Percentiles rank a stretch among this genome's conserved stretches.
These are phyloP conservation scores for Carollia perspicillata DNA, from an alignment of 2,113 vertebrate species.

Conservation along the genomic window DNA sequence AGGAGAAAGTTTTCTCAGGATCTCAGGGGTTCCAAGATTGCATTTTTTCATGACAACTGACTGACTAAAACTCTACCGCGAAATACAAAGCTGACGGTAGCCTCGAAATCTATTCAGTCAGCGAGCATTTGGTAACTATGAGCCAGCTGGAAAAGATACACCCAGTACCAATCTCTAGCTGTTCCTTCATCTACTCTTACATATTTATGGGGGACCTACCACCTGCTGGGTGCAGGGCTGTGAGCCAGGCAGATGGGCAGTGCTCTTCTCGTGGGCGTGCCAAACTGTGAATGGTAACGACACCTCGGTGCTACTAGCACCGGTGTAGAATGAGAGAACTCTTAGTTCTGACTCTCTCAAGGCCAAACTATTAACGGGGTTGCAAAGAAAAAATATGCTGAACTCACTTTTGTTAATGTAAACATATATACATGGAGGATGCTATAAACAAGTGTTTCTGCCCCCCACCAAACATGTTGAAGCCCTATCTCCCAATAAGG, in stretches of 20 bases:
- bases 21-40: slow-evolving; percentile 35
- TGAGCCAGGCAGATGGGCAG: not conserved
- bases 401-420: not conserved
- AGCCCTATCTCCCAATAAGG: not conserved
- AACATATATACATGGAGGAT: not conserved
- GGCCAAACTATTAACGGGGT: not conserved
- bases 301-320: not conserved
- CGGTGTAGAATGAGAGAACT: not conserved
- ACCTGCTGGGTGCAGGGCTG: not conserved
- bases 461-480: not conserved
- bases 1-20: slow-evolving; percentile 24
- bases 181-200: not conserved
- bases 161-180: not conserved
- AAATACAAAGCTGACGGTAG: slow-evolving; percentile 31
- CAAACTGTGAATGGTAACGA: not conserved
- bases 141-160: slow-evolving; percentile 16
- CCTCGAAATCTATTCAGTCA: not conserved
- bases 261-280: not conserved
- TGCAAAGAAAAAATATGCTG: not conserved
- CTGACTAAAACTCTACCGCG: slow-evolving; percentile 21
- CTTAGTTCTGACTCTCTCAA: not conserved
- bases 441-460: not conserved
- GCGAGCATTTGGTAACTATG: not conserved
- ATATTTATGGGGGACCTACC: not conserved
- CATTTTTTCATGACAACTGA: slow-evolving; percentile 42